Evolutionary conservation across 2,888 invertebrate genomes (phyloP).

Genomic region (Salticus scenicus): DNA sequence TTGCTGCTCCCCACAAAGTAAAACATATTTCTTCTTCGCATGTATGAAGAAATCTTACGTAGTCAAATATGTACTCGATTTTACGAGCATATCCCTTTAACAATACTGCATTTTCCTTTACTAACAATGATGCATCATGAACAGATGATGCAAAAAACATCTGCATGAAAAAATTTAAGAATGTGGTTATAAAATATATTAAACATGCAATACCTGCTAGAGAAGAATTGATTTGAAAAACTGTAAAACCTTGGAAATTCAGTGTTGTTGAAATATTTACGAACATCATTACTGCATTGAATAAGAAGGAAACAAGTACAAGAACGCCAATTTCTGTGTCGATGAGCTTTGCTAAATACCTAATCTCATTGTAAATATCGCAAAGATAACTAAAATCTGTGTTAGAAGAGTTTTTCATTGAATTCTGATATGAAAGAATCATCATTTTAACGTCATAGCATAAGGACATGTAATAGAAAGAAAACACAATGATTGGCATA

Average conservation of each 20-base stretch:
- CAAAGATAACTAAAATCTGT: neutral
- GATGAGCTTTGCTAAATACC: neutral
- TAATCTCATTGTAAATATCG: neutral
- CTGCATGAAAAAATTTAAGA: neutral
- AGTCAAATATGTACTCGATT: neutral
- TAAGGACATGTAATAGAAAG: neutral
- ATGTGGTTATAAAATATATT: neutral
- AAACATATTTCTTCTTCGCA: neutral
- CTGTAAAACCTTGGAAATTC: neutral
- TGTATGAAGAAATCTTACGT: conserved; percentile 12
- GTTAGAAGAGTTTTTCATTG: neutral
- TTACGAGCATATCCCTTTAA: neutral
- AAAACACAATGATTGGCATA: neutral
- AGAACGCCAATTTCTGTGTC: neutral
- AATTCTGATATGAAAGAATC: neutral
- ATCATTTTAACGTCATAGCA: neutral
- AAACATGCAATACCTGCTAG: neutral
- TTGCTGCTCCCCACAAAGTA: conserved; percentile 27
- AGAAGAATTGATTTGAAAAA: neutral
- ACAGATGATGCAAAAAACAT: neutral
- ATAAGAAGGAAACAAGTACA: neutral
- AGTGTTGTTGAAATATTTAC: neutral
- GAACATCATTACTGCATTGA: neutral
- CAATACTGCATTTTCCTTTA: neutral
- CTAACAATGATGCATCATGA: neutral